Conservation (phyloP, 2,888 invertebrate species). For the Amiota mariae region DNA sequence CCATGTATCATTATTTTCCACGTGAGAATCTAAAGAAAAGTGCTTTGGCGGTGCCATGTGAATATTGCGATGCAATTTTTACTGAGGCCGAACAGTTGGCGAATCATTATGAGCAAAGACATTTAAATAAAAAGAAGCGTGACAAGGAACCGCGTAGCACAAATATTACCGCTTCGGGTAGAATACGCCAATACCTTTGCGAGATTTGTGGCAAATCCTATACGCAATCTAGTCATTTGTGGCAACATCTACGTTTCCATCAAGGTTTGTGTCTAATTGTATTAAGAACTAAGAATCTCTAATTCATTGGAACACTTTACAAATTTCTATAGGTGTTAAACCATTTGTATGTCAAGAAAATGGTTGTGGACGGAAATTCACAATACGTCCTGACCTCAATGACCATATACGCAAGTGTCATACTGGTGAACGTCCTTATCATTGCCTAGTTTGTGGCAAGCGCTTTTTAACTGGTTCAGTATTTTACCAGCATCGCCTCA, state of each 20-base stretch:
- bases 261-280: slow-evolving; percentile 73
- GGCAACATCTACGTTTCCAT: slow-evolving; percentile 80
- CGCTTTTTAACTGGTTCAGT: slow-evolving; percentile 79
- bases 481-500: slow-evolving; percentile 78
- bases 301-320: neutral
- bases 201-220: slow-evolving; percentile 79
- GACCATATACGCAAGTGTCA: slow-evolving; percentile 80
- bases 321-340: slow-evolving; percentile 75
- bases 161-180: slow-evolving; percentile 45
- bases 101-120: slow-evolving; percentile 76
- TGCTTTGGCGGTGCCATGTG: slow-evolving; percentile 66
- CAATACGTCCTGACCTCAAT: slow-evolving; percentile 78
- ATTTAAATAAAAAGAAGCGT: slow-evolving; percentile 74
- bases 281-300: neutral
- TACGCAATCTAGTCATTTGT: slow-evolving; percentile 79
- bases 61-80: slow-evolving; percentile 69
- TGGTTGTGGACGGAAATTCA: slow-evolving; percentile 78
- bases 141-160: slow-evolving; percentile 64
- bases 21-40: slow-evolving; percentile 57
- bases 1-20: slow-evolving; percentile 70
- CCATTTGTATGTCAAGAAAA: slow-evolving; percentile 78
- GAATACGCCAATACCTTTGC: slow-evolving; percentile 75
- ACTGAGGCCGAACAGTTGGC: slow-evolving; percentile 69
- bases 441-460: slow-evolving; percentile 78
- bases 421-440: slow-evolving; percentile 79